Percentiles rank a stretch among this genome's conserved stretches.
These are phyloP conservation scores for Thalassophryne amazonica DNA, from an alignment of 2,797 vertebrate genomes.

Conservation along the genomic window DNA sequence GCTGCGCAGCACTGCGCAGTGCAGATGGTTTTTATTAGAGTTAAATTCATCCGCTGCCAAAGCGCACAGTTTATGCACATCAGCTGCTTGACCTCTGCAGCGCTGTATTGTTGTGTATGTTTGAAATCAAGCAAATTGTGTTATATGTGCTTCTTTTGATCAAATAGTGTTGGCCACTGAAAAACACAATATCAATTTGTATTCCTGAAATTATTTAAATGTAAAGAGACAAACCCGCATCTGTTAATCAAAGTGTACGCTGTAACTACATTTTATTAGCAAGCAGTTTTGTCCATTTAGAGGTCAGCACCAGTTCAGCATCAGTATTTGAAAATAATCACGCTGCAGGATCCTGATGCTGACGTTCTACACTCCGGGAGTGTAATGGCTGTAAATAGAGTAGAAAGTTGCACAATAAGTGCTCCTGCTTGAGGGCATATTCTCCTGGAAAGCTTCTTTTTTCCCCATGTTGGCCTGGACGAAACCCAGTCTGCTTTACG, in stretches of 20 bases:
- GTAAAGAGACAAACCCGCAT: conserved; percentile 4
- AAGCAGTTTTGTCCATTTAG: conserved; percentile 28
- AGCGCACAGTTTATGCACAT: conserved; percentile 42
- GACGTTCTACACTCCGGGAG: conserved; percentile 6
- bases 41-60: conserved; percentile 36
- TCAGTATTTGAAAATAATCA: conserved; percentile 29
- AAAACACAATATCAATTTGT: too few species aligned
- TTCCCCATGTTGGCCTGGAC: conserved; percentile 26
- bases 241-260: conserved; percentile 13
- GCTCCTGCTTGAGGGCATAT: conserved; percentile 36
- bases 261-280: conserved; percentile 29
- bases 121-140: background rate
- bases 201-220: background rate
- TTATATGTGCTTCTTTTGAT: too few species aligned
- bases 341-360: background rate
- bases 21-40: conserved; percentile 67
- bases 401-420: conserved; percentile 52
- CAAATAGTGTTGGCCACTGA: too few species aligned
- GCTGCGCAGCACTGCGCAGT: conserved; percentile 19
- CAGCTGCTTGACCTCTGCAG: conserved; percentile 57
- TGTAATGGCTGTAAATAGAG: conserved; percentile 22
- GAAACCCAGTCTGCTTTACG: conserved; percentile 63
- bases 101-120: conserved; percentile 3
- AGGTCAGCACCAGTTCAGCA: conserved; percentile 1
- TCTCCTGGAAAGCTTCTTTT: conserved; percentile 42